These are phyloP conservation scores for Ailuropoda melanoleuca DNA, from an alignment of 2,113 vertebrate species.

Conservation along the genomic window DNA sequence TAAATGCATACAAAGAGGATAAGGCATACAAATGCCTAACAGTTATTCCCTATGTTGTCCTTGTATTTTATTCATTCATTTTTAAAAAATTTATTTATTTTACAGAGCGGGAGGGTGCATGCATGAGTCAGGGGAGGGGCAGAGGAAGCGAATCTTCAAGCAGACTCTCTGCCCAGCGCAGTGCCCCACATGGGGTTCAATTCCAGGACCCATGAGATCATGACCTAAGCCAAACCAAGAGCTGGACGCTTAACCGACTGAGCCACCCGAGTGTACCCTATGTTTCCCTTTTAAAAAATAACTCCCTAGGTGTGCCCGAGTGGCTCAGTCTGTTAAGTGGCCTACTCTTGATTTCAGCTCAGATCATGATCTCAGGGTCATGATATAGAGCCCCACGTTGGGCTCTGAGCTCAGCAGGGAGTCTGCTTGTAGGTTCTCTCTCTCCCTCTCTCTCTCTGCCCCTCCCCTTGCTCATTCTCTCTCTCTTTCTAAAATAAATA, in stretches of 20 bases:
- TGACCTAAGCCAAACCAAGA: not conserved
- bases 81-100: not conserved
- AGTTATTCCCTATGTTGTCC: not conserved
- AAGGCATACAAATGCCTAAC: rapidly evolving
- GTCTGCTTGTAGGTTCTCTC: not conserved
- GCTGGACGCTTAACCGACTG: not conserved
- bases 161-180: not conserved
- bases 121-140: not conserved
- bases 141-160: not conserved
- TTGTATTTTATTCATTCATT: not conserved
- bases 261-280: not conserved
- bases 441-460: not conserved
- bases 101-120: not conserved
- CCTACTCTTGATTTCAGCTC: not conserved
- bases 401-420: not conserved
- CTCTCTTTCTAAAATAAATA: not conserved
- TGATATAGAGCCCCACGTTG: not conserved
- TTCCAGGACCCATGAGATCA: not conserved
- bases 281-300: not conserved
- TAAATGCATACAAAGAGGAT: not conserved
- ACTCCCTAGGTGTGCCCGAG: not conserved
- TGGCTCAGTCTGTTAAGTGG: not conserved
- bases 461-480: not conserved
- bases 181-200: not conserved
- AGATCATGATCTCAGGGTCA: not conserved